Base-by-base conservation (phyloP, 2,797 vertebrate genomes). In the Ptychadena robeensis region DNA sequence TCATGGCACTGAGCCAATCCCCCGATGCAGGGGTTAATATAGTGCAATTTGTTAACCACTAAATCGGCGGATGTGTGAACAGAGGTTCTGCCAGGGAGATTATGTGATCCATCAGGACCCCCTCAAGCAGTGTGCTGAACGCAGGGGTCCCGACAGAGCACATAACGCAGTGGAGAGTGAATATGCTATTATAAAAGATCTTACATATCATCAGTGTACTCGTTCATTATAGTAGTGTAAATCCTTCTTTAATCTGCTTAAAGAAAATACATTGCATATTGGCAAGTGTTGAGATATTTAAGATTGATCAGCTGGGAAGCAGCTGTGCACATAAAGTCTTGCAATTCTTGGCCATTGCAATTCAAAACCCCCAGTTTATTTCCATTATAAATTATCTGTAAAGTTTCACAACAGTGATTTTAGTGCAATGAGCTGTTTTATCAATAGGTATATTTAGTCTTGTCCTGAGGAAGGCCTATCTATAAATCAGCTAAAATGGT, bases 271-370 rank as follows among this genome's bases (percentile, higher is more conserved):
- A 53, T 5, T 22, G 44, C 44, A n/a, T 18, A 53, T 53, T 53
- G 44, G 44, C 44, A 53, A 53, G 12, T 22, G 30, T 30, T 65
- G 63, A 12, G 63, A 32, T 32, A 65, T 65, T 28, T 32, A 65
- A 65, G 12, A 65, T 64, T 66, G 64, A 66, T 67, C 32, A 67
- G 65, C 65, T 37, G 65, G 65, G 9, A 35, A 67, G 14, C 30
- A 34, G 65, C 15, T 34, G 65, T 67, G 15, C 65, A 35, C 65
- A 67, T 35, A 34, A 35, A 35, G 32, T 18, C 65, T 67, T n/a
- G n/a, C n/a, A n/a, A n/a, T n/a, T n/a, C n/a, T 1, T 22, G 65
- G 30, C 22, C 18, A 9, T 67, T 67, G 31, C 30, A 67, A 37
- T 34, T 34, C 6, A 35, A 35, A 67, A n/a, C 32, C 5, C 3